These are phyloP conservation scores for Lutraria rhynchaena DNA, from an alignment of 1,140 invertebrate species.

Conservation along the genomic window DNA sequence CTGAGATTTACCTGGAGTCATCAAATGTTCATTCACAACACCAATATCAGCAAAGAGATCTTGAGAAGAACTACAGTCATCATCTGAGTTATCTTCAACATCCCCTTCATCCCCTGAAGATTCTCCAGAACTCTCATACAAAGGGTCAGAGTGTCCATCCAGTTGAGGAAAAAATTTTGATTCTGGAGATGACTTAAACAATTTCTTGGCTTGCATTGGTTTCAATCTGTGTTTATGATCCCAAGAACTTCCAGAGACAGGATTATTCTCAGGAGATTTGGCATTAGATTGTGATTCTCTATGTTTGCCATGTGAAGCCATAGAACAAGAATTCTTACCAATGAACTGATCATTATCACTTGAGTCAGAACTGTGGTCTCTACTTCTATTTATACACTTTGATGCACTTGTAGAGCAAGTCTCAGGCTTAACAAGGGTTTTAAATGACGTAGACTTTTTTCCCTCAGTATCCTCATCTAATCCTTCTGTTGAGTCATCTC, in stretches of 20 bases:
- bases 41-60: constrained; percentile 37
- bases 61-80: constrained; percentile 32
- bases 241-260: not conserved
- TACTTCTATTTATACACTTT: constrained; percentile 2
- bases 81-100: constrained; percentile 36
- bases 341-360: constrained; percentile 17
- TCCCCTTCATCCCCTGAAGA: constrained; percentile 47
- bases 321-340: constrained; percentile 5
- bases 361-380: not conserved
- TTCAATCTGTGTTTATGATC: not conserved
- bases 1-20: not conserved
- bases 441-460: too few relatives aligned
- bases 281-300: not conserved
- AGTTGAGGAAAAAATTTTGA: not conserved
- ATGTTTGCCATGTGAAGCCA: not conserved
- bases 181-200: not conserved
- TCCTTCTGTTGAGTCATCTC: not conserved
- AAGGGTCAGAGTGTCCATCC: constrained; percentile 22
- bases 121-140: not conserved
- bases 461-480: too few relatives aligned
- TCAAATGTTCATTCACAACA: not conserved
- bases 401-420: constrained; percentile 14
- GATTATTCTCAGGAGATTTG: not conserved
- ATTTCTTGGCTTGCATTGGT: not conserved
- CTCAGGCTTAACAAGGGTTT: too few relatives aligned